Evolutionary conservation across 2,888 invertebrate genomes (phyloP), one percentile per base, ranked within the genome.

Genomic region (Pardosa pseudoannulata): DNA sequence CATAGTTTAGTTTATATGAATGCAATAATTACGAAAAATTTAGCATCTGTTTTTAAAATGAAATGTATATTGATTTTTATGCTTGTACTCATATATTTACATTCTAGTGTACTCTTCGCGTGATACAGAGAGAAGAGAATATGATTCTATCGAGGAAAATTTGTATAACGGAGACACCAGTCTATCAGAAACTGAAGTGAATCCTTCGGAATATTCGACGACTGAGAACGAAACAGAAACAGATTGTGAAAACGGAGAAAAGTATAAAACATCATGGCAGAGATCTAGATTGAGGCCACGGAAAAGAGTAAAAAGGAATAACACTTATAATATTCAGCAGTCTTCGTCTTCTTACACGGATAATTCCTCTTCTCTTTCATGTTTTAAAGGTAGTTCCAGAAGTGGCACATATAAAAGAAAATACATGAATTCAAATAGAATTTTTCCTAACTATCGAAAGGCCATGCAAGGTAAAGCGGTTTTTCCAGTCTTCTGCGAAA

Each of bases 141-240:
- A 23, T 23, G 56, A 56, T 56, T 56, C 56, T 3, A 56, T 56
- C 23, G 56, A 56, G 23, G 56, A 56, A 23, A 56, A 56, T 56
- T 6, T 23, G 11, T 56, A 23, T 56, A 56, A 56, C 23, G 56
- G 56, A 56, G 56, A 56, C 23, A 56, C 56, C 56, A 56, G 56
- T 56, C 23, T 56, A 56, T 56, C 56, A 56, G 56, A 56, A 23
- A 56, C 56, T 23, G 56, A 56, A 23, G 23, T 56, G 3, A 3
- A 56, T 56, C 23, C 1, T 3, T 56, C 56, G 3, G 56, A 56
- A 6, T 23, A 19, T 6, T 56, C 56, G 23, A 56, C 56, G 23
- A 56, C 23, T 9, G 9, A 7, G 36, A 36, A 36, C 23, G 56
- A 23, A 23, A 5, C 23, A 2, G 56, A 23, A 56, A 56, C 56